phyloP scores from a whole-genome alignment of 2,888 invertebrate genomes.

The Lacanobia oleracea region DNA sequence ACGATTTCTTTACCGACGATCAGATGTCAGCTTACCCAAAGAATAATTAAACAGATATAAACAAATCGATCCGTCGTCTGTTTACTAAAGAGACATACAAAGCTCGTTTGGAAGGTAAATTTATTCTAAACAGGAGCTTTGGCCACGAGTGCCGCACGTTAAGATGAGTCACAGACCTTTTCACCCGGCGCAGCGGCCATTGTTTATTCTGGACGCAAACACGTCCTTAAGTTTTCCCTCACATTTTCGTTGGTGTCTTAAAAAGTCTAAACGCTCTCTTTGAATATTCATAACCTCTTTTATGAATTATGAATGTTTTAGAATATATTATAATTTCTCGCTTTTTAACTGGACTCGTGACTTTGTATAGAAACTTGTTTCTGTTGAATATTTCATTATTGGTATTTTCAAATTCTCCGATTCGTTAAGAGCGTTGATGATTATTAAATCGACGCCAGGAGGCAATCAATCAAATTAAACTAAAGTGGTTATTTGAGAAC shows the following conservation, averaged over 20 bases:
- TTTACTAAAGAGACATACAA: slow-evolving; percentile 74
- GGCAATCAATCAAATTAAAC: slow-evolving; percentile 38
- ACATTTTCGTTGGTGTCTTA: slow-evolving; percentile 75
- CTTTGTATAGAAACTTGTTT: slow-evolving; percentile 70
- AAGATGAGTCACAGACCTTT: slow-evolving; percentile 88
- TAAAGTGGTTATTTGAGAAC: slow-evolving; percentile 28
- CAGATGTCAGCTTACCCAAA: slow-evolving; percentile 37
- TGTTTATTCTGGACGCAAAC: slow-evolving; percentile 85
- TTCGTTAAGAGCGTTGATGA: slow-evolving; percentile 26
- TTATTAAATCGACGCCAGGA: slow-evolving; percentile 27
- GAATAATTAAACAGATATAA: slow-evolving; percentile 65
- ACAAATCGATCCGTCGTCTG: slow-evolving; percentile 69
- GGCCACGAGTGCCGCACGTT: slow-evolving; percentile 73
- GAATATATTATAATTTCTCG: slow-evolving; percentile 67
- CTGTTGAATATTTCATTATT: slow-evolving; percentile 57
- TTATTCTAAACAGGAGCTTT: slow-evolving; percentile 85
- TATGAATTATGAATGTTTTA: slow-evolving; percentile 74
- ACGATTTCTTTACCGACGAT: slow-evolving; percentile 23
- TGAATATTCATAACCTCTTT: slow-evolving; percentile 78
- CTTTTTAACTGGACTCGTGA: slow-evolving; percentile 64
- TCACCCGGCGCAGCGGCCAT: slow-evolving; percentile 77
- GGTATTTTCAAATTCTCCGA: slow-evolving; percentile 32
- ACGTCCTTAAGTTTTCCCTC: slow-evolving; percentile 80
- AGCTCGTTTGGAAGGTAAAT: slow-evolving; percentile 81
- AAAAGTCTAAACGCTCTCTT: slow-evolving; percentile 66